Evolutionary conservation across 1,140 invertebrate genomes (phyloP), one percentile per base, ranked within the genome.

Genomic region (Drosophila micromelanica): DNA sequence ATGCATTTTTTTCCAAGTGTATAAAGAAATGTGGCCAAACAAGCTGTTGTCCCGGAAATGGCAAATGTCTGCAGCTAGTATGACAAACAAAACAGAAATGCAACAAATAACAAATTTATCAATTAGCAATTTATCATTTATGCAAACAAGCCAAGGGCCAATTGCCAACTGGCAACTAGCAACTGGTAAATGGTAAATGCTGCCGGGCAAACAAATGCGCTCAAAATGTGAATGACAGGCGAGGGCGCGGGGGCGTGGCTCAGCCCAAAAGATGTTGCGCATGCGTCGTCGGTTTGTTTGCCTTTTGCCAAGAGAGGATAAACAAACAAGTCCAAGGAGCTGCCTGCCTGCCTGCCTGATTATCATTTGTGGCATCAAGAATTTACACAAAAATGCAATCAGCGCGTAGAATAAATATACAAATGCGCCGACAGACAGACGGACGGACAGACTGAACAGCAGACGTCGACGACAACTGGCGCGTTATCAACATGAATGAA

Each of bases 321-420:
- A 73, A 61, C 38, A 69, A 60, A 59, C 45, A 67, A 42, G 20
- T 46, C 43, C 13, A 76, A 59, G 56, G 56, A 38, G 45, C 30
- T 56, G 20, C 35, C 23, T 15, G 52, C 6, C 30, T 56, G 20
- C 35, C 23, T 15, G 52, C 6, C 7, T 65, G 42, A 43, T 71
- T 67, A 73, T 70, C 40, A 71, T 80, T 80, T 60, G 43, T 62
- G n/a, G 63, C 45, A 3, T 3, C 1, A 54, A 61, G 75, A 82
- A 82, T 82, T 82, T 82, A 82, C 79, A 82, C 79, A 82, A 82
- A 82, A 82, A 82, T 78, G 79, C 79, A 78, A 82, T 82, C 79
- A 75, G 59, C 73, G 67, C 46, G 46, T 40, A 45, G 48, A 61
- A 82, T 82, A 78, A 82, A 78, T 75, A 78, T 71, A 82, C 61